These are phyloP conservation scores for Volucella zonaria DNA, from an alignment of 2,888 invertebrate genomes.

Conservation along the genomic window DNA sequence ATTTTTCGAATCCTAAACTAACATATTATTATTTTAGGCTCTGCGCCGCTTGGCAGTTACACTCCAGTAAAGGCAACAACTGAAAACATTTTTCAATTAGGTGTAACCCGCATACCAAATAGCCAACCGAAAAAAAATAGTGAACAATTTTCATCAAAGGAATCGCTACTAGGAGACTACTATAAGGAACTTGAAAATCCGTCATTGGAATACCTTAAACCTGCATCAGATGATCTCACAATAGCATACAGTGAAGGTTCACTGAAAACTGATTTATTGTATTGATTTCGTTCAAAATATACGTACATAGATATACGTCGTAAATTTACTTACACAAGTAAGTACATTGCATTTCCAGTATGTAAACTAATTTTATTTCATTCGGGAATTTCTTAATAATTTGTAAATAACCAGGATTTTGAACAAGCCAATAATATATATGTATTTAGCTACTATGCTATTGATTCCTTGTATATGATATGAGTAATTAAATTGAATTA, in stretches of 20 bases:
- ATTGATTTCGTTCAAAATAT: constrained; percentile 75
- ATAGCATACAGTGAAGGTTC: constrained; percentile 82
- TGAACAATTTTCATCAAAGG: constrained; percentile 29
- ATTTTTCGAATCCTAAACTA: constrained; percentile 13
- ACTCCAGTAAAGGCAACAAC: constrained; percentile 90
- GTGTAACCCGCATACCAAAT: constrained; percentile 87
- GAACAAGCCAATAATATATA: constrained; percentile 4
- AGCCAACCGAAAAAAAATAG: constrained; percentile 41
- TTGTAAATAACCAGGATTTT: constrained; percentile 59
- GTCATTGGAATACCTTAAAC: constrained; percentile 77
- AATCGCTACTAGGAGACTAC: constrained; percentile 25
- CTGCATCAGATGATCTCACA: constrained; percentile 80
- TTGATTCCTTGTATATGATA: constrained; percentile 1
- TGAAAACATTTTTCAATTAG: constrained; percentile 89
- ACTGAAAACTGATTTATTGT: constrained; percentile 82
- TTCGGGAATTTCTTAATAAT: constrained; percentile 54
- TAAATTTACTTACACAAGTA: constrained; percentile 1
- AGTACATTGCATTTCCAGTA: background rate
- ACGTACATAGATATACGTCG: background rate
- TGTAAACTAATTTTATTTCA: constrained; percentile 39
- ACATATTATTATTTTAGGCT: constrained; percentile 78
- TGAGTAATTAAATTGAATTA: constrained; percentile 28
- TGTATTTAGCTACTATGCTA: constrained; percentile 28
- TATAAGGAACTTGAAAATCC: constrained; percentile 41
- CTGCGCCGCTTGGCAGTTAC: constrained; percentile 91